Evolutionary conservation across 2,888 invertebrate species (phyloP), one percentile per base, ranked within the genome.

Genomic region (Napeogenes inachia): DNA sequence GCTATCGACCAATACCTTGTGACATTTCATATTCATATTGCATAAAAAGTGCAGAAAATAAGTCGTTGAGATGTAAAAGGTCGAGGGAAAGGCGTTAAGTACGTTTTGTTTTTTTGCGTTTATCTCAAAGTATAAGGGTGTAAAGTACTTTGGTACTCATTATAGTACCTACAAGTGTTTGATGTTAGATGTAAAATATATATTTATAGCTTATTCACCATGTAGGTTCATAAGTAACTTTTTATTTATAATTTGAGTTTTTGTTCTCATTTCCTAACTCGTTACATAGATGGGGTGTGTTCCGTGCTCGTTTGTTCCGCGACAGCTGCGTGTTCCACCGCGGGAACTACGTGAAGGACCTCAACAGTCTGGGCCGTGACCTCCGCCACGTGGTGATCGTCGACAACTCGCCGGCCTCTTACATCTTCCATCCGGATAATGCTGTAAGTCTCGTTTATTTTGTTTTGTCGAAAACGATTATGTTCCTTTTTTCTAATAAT

Each of bases 381-480:
- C 92, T 99, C 84, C 95, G 97, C 77, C 96, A 98, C 87, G 98
- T 99, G 79, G 95, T 99, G 79, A 99, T 99, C 80, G 97, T 99
- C 73, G 99, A 99, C 93, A 99, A 99, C 92, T 99, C 99, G 79
- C 99, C 99, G 77, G 99, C 99, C 80, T 98, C 98, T 72, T 99
- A 99, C 91, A 98, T 99, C 92, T 99, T 99, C 95, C 99, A 99
- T 94, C 99, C 99, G 81, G 98, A 99, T 87, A 99, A 99, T 92
- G 99, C 99, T 89, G 99, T 99, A 89, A 95, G 96, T 94, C 58
- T 30, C 5, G 46, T 32, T 60, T 32, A 32, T 35, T 42, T 21
- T 35, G 1, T 8, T 32, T 38, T 8, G 3, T 42, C 10, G 6
- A 10, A 8, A 50, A 13, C 2, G 10, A 10, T 21, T 1, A 30